Base-by-base conservation (phyloP, 2,797 vertebrate genomes). In the Brachyrhaphis roseni region DNA sequence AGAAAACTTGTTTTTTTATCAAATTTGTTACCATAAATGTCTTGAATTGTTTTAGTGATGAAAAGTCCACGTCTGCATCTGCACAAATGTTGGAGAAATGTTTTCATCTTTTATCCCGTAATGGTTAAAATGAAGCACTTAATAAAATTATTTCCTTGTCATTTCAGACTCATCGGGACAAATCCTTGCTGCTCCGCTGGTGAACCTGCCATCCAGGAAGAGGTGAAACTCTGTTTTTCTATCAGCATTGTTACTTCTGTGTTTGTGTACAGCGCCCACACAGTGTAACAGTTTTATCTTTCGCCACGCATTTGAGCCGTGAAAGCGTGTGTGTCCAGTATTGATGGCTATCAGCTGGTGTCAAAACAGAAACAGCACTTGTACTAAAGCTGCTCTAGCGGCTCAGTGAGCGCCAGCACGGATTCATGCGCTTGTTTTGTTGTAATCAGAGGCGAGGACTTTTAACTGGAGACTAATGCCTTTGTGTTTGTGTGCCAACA, bases 141-240 rank as follows among this genome's bases (percentile, higher is more conserved):
- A 74, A 88, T 59, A 74, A 51, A 13, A 71, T 39, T 59, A 13
- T 86, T 82, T 80, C 78, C 88, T 86, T 72, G 41, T 76, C 39
- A 83, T 72, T 91, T 34, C 92, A 99, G 98, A 99, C 94, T 98
- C 98, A 71, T 95, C 97, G 64, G 96, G 96, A 71, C 98, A 98
- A 90, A 94, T 95, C 0, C 96, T 99, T 0, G 98, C 98, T 84
- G 95, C 97, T 94, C 98, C 98, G 0, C 95, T 99, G 85, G 94
- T 96, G 88, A 99, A 96, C 91, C 96, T 99, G 10, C 98, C 98
- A 68, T 97, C 98, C 8, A 97, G 97, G 92, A 99, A 99, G 93
- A 98, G 98, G 98, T 99, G 94, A 78, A 68, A 84, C 82, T 8
- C 34, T 82, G 78, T 83, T 90, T 86, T 34, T 49, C 72, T 71